Evolutionary conservation across 2,113 vertebrate species (phyloP).

Genomic region (Amblyornis subalaris): DNA sequence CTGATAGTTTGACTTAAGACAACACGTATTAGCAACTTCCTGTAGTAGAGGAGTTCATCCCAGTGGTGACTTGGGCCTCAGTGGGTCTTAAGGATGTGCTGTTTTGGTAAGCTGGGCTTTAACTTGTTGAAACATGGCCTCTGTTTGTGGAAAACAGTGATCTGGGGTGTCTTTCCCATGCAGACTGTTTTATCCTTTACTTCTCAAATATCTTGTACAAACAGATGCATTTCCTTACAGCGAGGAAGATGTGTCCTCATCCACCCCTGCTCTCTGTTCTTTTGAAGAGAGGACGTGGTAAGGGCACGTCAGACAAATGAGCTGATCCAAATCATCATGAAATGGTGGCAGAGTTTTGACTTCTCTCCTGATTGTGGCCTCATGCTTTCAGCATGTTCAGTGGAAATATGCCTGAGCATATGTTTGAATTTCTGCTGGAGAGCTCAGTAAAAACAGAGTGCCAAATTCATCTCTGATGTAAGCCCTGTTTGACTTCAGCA

Average conservation of each 20-base stretch:
- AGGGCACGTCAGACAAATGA: background rate
- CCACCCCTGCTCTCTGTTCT: background rate
- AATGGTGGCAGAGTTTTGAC: background rate
- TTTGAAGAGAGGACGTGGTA: background rate
- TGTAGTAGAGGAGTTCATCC: background rate
- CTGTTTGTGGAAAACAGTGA: background rate
- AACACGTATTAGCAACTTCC: background rate
- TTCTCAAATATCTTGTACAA: background rate
- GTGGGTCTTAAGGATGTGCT: background rate
- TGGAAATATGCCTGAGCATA: background rate
- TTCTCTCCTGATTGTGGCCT: background rate
- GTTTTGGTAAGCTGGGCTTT: background rate
- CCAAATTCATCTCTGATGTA: conserved; percentile 1
- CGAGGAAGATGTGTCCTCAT: background rate
- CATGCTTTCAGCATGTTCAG: background rate
- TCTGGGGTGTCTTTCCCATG: background rate
- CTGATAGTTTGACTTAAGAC: background rate
- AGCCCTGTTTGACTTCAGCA: conserved; percentile 31
- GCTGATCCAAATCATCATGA: background rate
- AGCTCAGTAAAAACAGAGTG: conserved; percentile 1
- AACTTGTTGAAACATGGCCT: background rate
- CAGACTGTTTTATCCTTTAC: background rate
- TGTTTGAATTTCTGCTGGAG: conserved; percentile 18
- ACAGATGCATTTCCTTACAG: background rate
- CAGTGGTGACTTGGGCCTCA: background rate